Conservation (phyloP, 2,113 vertebrate genomes). For the Saccopteryx bilineata region DNA sequence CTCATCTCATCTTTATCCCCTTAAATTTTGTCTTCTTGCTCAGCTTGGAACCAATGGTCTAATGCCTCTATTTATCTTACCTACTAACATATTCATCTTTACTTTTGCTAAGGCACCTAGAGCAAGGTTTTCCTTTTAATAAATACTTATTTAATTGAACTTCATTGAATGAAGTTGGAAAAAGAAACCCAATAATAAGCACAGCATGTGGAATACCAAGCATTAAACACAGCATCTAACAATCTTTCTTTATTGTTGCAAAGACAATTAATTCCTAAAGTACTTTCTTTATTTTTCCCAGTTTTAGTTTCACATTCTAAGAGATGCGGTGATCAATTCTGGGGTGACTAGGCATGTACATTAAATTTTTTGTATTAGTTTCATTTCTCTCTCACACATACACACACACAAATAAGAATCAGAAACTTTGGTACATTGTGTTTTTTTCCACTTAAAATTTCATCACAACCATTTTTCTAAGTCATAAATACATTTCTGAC, state of each 20-base stretch:
- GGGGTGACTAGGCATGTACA: neutral
- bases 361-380: neutral
- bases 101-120: neutral
- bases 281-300: slow-evolving; percentile 14
- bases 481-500: slow-evolving; percentile 31
- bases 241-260: neutral
- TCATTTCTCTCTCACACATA: neutral
- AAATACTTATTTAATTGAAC: slow-evolving; percentile 59
- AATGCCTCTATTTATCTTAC: neutral
- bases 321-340: neutral
- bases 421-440: neutral
- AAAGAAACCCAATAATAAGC: slow-evolving; percentile 49
- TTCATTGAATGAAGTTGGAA: slow-evolving; percentile 37
- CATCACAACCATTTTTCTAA: slow-evolving; percentile 16
- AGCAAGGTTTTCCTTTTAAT: neutral
- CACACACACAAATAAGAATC: neutral
- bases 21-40: neutral
- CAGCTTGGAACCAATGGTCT: neutral
- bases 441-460: neutral
- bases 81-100: neutral
- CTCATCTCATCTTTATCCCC: neutral
- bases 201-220: slow-evolving; percentile 18
- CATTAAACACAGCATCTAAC: neutral
- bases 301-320: slow-evolving; percentile 41
- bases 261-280: neutral